Evolutionary conservation across 2,113 vertebrate species (phyloP), one percentile per base, ranked within the genome.

Genomic region (Terrapene triunguis): DNA sequence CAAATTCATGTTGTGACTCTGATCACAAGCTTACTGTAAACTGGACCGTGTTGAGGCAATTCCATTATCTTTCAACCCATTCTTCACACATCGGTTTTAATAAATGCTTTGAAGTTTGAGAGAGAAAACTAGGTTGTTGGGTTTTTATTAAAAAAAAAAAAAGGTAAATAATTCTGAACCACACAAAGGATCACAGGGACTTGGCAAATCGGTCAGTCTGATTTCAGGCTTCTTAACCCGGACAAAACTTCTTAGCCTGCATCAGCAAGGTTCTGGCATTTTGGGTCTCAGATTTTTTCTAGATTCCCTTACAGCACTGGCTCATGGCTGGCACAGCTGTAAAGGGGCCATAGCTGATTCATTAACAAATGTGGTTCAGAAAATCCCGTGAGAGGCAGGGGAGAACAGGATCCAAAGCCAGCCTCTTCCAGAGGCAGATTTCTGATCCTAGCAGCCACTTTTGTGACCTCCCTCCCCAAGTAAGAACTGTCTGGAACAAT

Each of bases 401-500:
- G 48, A n/a, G 82, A 90, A 59, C 3, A 29, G 76, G 51, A 50
- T 25, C 29, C 17, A 21, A 13, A 85, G 47, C 6, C 84, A 91
- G 44, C 17, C 81, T 72, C 80, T 81, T 82, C 54, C 76, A 82
- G 5, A 87, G 27, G 50, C 55, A 72, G 44, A 78, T 47, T 78
- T 78, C 74, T 78, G 74, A 57, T 27, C 0, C 0, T 14, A 76
- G 85, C 47, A 1, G 1, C 57, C 62, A 27, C 27, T 59, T 48
- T n/a, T 38, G 8, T 35, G 35, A 11, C 51, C 19, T 65, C 9
- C 42, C 21, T 76, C 32, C n/a, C 10, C 42, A n/a, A 55, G 48
- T 5, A 82, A 4, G 1, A 47, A 8, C 13, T 44, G 24, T 78
- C 42, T 5, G 25, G 25, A 78, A 27, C 38, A 76, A 25, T 25